Evolutionary conservation across 1,140 invertebrate genomes (phyloP).

Genomic region (Telenomus remus): DNA sequence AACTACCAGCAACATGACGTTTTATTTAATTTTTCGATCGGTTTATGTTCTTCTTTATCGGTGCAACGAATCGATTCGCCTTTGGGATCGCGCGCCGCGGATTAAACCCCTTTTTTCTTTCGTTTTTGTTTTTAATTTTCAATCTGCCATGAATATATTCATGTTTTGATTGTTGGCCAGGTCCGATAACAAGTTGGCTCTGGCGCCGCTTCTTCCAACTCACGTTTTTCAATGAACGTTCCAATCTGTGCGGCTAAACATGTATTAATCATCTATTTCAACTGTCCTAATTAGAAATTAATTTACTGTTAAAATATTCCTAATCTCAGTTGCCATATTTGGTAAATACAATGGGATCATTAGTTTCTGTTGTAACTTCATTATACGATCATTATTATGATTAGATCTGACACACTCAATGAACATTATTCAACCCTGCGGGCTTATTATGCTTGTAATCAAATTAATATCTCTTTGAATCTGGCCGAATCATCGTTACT

Average conservation of each 20-base stretch:
- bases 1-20: slow-evolving; percentile 41
- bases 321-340: too few relatives aligned
- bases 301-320: too few relatives aligned
- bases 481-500: background rate
- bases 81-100: slow-evolving; percentile 13
- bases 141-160: slow-evolving; percentile 17
- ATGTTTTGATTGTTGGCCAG: background rate
- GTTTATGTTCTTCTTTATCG: slow-evolving; percentile 33
- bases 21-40: slow-evolving; percentile 50
- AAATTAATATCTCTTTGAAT: slow-evolving; percentile 13
- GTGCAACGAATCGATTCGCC: slow-evolving; percentile 10
- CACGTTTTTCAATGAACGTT: too few relatives aligned
- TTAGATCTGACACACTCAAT: slow-evolving; percentile 13
- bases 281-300: too few relatives aligned
- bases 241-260: too few relatives aligned
- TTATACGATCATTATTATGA: slow-evolving; percentile 20
- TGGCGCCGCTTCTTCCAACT: too few relatives aligned
- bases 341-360: too few relatives aligned
- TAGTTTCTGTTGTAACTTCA: slow-evolving; percentile 14
- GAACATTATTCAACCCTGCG: slow-evolving; percentile 4
- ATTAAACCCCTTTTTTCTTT: background rate
- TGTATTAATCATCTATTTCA: too few relatives aligned
- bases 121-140: too few relatives aligned
- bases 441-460: slow-evolving; percentile 22
- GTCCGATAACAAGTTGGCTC: too few relatives aligned